Conservation (phyloP, 2,888 invertebrate species). For the Syrphus vitripennis region DNA sequence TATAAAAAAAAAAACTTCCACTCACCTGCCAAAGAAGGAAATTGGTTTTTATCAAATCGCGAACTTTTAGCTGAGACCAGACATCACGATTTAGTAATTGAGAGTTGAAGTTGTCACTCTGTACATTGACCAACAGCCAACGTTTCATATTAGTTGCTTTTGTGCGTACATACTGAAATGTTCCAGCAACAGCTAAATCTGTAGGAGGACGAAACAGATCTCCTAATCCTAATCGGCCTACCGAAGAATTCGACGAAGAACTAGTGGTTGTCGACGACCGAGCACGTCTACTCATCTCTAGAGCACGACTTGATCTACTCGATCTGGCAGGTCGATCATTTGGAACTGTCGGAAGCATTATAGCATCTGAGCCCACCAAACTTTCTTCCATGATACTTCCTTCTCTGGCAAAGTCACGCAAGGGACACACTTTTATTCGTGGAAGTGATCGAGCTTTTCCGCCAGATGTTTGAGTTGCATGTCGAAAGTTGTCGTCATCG, state of each 20-base stretch:
- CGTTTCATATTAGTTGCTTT: constrained; percentile 83
- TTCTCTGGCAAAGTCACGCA: constrained; percentile 80
- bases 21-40: constrained; percentile 87
- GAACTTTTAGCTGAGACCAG: constrained; percentile 85
- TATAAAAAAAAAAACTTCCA: constrained; percentile 63
- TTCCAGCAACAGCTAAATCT: constrained; percentile 85
- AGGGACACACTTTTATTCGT: constrained; percentile 78
- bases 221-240: constrained; percentile 83
- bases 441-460: constrained; percentile 75
- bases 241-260: constrained; percentile 70
- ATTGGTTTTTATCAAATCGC: constrained; percentile 84
- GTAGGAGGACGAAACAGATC: constrained; percentile 87
- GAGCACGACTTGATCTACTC: neutral
- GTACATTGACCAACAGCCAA: constrained; percentile 88
- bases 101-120: constrained; percentile 86
- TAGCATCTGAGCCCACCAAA: constrained; percentile 74
- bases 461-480: constrained; percentile 72
- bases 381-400: constrained; percentile 79
- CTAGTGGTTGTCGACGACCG: constrained; percentile 65
- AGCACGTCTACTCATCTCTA: neutral
- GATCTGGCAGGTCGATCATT: constrained; percentile 26
- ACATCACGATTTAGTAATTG: constrained; percentile 87
- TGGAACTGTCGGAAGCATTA: neutral
- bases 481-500: constrained; percentile 80
- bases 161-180: constrained; percentile 83